These are phyloP conservation scores for Montipora capricornis DNA, from an alignment of 64 coral and sea anemone species.

Conservation along the genomic window DNA sequence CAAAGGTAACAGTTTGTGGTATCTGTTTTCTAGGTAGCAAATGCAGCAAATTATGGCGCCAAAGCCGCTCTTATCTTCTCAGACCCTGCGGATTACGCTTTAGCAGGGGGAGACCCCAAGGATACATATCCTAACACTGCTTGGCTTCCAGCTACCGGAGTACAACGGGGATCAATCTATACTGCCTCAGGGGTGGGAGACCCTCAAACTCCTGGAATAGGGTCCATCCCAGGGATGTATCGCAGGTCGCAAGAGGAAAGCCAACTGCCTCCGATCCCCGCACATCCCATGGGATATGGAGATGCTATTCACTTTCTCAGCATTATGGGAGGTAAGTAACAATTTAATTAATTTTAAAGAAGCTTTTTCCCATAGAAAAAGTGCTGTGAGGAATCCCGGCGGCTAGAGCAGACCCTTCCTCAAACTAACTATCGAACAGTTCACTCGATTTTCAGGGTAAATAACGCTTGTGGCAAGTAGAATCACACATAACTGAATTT, in stretches of 20 bases:
- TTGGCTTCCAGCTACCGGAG: slow-evolving; percentile 75
- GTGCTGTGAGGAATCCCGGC: too few relatives aligned
- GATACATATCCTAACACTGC: slow-evolving; percentile 79
- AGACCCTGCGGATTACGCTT: slow-evolving; percentile 86
- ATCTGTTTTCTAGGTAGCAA: slow-evolving; percentile 62
- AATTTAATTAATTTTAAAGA: not conserved
- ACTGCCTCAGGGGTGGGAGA: slow-evolving; percentile 66
- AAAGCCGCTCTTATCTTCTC: slow-evolving; percentile 77
- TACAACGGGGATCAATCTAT: slow-evolving; percentile 73
- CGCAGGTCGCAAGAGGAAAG: slow-evolving; percentile 52
- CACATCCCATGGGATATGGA: slow-evolving; percentile 87
- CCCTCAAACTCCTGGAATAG: slow-evolving; percentile 73
- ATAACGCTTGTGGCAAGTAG: too few relatives aligned
- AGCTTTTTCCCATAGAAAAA: too few relatives aligned
- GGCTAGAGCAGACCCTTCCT: too few relatives aligned
- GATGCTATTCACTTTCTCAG: slow-evolving; percentile 75
- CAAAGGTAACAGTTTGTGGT: not conserved
- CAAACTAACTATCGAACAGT: too few relatives aligned
- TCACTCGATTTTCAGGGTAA: too few relatives aligned
- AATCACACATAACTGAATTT: too few relatives aligned
- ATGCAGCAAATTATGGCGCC: slow-evolving; percentile 70
- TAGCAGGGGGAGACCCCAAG: slow-evolving; percentile 31
- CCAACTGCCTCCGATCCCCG: slow-evolving; percentile 75
- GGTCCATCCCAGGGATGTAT: slow-evolving; percentile 76
- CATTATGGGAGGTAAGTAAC: slow-evolving; percentile 61